phyloP scores from a whole-genome alignment of 2,797 vertebrate genomes.

The Gymnoscopelus braueri region DNA sequence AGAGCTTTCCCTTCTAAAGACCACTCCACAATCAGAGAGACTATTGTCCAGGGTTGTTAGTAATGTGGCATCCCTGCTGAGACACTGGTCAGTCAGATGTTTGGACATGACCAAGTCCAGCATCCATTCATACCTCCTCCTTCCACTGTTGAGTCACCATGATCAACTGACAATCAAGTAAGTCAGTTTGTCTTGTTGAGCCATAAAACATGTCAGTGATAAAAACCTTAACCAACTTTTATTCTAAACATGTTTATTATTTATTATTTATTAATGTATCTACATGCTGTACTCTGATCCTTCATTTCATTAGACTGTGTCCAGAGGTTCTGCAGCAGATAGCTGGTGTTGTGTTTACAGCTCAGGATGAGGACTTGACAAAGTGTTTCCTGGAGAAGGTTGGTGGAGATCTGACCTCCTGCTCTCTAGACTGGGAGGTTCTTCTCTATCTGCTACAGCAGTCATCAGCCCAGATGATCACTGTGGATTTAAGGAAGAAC shows the following conservation, averaged over 20 bases:
- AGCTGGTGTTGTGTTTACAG: slow-evolving; percentile 41
- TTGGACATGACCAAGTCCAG: slow-evolving; percentile 56
- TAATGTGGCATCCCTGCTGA: slow-evolving; percentile 53
- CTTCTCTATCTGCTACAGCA: no score
- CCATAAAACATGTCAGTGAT: neutral
- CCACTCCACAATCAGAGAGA: neutral
- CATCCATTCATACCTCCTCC: slow-evolving; percentile 43
- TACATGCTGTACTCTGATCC: no score
- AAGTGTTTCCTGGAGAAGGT: no score
- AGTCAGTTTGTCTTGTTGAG: neutral
- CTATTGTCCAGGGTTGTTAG: slow-evolving; percentile 36
- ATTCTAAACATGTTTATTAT: neutral
- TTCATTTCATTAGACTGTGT: slow-evolving; percentile 49
- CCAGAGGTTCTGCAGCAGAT: slow-evolving; percentile 40
- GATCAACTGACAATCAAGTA: slow-evolving; percentile 47
- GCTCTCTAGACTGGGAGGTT: no score
- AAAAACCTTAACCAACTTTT: no score
- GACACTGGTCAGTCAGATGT: slow-evolving; percentile 42
- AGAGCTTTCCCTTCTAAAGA: slow-evolving; percentile 40
- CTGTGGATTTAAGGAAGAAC: no score
- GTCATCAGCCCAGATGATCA: no score
- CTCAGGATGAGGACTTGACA: slow-evolving; percentile 41
- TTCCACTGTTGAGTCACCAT: slow-evolving; percentile 46
- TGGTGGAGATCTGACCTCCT: no score
- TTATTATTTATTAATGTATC: no score